Evolutionary conservation across 2,113 vertebrate genomes (phyloP).

Genomic region (Mus spicilegus): DNA sequence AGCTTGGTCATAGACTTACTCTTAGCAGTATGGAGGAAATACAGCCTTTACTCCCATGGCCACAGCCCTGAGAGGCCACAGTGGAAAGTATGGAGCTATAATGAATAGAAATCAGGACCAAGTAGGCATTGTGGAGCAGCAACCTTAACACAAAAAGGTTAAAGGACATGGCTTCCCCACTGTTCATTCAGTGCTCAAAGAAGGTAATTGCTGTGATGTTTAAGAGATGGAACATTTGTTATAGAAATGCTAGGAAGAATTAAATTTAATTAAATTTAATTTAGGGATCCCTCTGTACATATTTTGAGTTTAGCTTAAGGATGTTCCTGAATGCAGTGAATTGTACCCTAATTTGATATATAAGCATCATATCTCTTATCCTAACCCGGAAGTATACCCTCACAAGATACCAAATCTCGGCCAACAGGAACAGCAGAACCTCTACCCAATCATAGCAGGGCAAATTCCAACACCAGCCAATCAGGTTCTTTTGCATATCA

Average conservation of each 20-base stretch:
- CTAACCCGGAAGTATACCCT: background rate
- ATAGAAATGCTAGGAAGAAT: background rate
- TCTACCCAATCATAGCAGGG: background rate
- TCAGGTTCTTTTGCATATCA: background rate
- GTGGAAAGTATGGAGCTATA: background rate
- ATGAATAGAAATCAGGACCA: background rate
- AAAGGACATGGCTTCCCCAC: background rate
- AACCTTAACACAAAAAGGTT: background rate
- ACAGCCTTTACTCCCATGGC: background rate
- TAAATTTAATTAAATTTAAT: background rate
- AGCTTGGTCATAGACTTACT: background rate
- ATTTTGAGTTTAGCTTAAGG: background rate
- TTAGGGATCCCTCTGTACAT: background rate
- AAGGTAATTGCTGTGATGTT: background rate
- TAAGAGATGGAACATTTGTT: background rate
- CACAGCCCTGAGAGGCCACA: background rate
- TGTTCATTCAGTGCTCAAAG: background rate
- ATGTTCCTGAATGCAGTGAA: background rate
- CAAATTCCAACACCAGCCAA: background rate
- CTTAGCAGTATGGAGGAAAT: background rate
- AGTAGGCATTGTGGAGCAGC: background rate
- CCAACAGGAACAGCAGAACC: background rate
- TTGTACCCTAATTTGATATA: background rate
- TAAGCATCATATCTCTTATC: background rate
- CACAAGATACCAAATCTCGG: background rate